These are phyloP conservation scores for Flabesymbios commensalis DNA, from an alignment of 2,888 invertebrate species.

Conservation along the genomic window DNA sequence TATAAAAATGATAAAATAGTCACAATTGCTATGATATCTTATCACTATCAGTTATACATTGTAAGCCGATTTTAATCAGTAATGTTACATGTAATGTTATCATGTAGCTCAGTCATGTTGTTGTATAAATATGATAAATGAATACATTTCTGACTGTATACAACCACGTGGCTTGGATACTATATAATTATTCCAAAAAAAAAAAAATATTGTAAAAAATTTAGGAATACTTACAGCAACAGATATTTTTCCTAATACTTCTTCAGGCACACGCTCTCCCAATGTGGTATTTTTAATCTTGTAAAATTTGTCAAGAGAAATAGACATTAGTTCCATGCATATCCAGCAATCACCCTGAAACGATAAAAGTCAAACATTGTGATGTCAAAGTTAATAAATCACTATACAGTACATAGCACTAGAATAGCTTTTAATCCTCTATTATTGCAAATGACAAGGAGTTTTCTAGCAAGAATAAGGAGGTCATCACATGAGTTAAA, in stretches of 20 bases:
- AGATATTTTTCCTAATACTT: constrained; percentile 55
- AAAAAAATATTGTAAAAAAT: no score
- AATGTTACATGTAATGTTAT: no score
- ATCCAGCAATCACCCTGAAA: constrained; percentile 94
- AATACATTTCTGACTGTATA: not conserved
- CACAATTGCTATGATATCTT: no score
- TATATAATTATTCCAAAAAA: not conserved
- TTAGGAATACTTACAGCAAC: constrained; percentile 58
- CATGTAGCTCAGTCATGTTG: no score
- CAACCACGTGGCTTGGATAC: not conserved
- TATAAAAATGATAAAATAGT: no score
- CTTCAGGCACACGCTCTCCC: constrained; percentile 32
- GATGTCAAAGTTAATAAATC: not conserved
- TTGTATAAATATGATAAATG: no score
- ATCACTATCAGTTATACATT: no score
- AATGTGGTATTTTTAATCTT: constrained; percentile 56
- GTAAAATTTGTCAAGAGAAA: constrained; percentile 96
- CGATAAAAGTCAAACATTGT: constrained; percentile 5
- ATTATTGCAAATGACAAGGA: no score
- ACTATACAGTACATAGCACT: not conserved
- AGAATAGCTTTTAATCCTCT: not conserved
- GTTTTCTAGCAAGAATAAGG: no score
- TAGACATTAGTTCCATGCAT: constrained; percentile 99
- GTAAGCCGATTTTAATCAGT: no score
- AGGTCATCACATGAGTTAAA: no score